Percentiles rank a stretch among this genome's conserved stretches.
phyloP scores from a whole-genome alignment of 2,888 invertebrate species.

The Drosophila affinis region DNA sequence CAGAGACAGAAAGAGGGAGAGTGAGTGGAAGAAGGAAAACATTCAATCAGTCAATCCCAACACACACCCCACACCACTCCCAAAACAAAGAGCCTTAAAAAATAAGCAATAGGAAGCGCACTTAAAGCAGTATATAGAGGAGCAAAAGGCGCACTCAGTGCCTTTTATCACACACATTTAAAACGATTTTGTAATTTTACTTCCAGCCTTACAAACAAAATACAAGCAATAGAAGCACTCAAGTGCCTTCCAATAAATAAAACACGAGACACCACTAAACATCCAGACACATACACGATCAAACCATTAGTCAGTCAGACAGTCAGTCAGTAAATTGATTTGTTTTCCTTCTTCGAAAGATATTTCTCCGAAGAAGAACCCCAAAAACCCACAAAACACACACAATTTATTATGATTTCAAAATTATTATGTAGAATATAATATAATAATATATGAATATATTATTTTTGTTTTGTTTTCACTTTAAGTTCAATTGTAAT shows the following conservation, averaged over 20 bases:
- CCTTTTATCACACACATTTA: not conserved
- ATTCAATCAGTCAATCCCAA: not conserved
- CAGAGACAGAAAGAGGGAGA: slow-evolving; percentile 1
- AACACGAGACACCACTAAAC: not conserved
- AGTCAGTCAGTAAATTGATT: not conserved
- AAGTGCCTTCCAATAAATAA: not conserved
- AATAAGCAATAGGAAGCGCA: not conserved
- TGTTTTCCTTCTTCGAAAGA: not conserved
- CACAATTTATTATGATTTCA: slow-evolving; percentile 3
- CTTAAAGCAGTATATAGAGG: slow-evolving; percentile 8
- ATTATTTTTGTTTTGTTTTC: slow-evolving; percentile 9
- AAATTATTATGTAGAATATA: not conserved
- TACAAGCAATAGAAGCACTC: not conserved
- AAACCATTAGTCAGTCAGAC: not conserved
- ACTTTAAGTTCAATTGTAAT: not conserved
- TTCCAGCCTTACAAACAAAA: not conserved
- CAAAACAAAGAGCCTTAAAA: not conserved
- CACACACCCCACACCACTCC: not conserved
- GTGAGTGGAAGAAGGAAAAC: not conserved
- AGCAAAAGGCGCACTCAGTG: slow-evolving; percentile 2
- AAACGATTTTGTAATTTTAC: not conserved
- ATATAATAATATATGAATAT: slow-evolving; percentile 34
- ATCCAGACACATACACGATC: not conserved
- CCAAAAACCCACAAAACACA: not conserved
- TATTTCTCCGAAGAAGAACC: not conserved